A percentile compares a stretch with the other conserved stretches of the same genome.
Evolutionary conservation across 2,797 vertebrate species (phyloP).

Genomic region (Oreonectes daqikongensis): DNA sequence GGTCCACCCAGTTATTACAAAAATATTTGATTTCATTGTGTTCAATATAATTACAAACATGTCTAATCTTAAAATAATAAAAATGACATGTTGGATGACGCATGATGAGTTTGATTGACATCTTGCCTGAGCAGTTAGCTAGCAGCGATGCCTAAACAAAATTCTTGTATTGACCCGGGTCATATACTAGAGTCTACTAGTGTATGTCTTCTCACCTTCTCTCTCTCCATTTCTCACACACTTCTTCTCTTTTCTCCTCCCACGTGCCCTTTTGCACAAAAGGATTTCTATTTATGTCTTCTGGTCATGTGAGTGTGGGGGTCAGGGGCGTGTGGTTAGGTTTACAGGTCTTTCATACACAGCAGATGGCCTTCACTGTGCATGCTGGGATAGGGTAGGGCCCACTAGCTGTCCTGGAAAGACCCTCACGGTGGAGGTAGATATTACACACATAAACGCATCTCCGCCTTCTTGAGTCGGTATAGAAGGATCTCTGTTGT

Average conservation of each 20-base stretch:
- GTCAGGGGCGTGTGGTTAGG: constrained; percentile 31
- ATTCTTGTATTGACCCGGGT: no score
- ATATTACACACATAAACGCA: constrained; percentile 1
- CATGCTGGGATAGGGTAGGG: constrained; percentile 39
- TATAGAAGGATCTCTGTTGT: neutral
- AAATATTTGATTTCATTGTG: no score
- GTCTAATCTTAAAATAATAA: no score
- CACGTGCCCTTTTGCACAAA: neutral
- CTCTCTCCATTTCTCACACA: neutral
- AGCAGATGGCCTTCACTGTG: constrained; percentile 48
- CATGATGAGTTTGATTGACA: no score
- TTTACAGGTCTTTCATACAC: constrained; percentile 7
- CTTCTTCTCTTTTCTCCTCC: neutral
- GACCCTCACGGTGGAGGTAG: constrained; percentile 14
- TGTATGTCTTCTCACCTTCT: neutral
- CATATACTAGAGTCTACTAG: no score
- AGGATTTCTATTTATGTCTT: constrained; percentile 28
- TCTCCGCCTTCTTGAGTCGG: constrained; percentile 12
- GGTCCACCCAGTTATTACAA: no score
- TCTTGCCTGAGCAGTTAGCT: no score
- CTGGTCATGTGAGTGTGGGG: constrained; percentile 27
- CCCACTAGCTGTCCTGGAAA: constrained; percentile 34
- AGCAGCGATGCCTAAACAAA: no score
- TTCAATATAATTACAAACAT: no score
- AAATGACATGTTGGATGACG: no score